phyloP scores from a whole-genome alignment of 2,888 invertebrate genomes.

The Eupithecia vulgata region DNA sequence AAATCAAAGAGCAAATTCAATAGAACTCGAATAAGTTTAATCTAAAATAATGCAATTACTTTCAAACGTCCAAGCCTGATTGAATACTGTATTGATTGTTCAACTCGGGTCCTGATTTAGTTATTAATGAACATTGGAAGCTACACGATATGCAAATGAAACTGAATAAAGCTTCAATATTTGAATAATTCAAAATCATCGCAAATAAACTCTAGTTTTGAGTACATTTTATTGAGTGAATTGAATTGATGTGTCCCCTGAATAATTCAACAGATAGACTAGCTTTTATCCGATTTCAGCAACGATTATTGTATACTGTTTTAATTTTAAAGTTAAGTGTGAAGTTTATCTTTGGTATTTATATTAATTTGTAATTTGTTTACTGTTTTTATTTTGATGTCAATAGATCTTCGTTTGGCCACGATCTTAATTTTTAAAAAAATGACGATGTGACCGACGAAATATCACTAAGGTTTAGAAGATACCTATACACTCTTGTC shows the following conservation, averaged over 20 bases:
- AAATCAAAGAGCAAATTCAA: not conserved
- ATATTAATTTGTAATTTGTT: not conserved
- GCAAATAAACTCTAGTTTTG: constrained; percentile 15
- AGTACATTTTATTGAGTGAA: constrained; percentile 7
- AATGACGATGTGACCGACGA: no score
- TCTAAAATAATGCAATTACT: not conserved
- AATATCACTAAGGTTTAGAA: no score
- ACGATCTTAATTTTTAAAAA: no score
- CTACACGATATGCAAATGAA: not conserved
- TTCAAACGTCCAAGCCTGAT: not conserved
- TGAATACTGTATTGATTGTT: not conserved
- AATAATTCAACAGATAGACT: constrained; percentile 3
- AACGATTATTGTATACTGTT: not conserved
- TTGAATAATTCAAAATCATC: constrained; percentile 5
- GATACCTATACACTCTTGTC: no score
- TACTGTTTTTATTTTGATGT: no score
- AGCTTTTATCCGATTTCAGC: not conserved
- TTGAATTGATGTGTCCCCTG: not conserved
- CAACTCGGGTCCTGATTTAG: not conserved
- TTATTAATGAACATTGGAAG: constrained; percentile 1
- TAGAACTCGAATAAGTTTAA: not conserved
- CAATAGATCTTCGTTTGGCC: no score
- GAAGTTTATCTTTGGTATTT: not conserved
- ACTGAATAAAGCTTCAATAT: constrained; percentile 8
- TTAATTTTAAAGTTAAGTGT: not conserved